Evolutionary conservation across 2,113 vertebrate species (phyloP).

Genomic region (Nycticryphes semicollaris): DNA sequence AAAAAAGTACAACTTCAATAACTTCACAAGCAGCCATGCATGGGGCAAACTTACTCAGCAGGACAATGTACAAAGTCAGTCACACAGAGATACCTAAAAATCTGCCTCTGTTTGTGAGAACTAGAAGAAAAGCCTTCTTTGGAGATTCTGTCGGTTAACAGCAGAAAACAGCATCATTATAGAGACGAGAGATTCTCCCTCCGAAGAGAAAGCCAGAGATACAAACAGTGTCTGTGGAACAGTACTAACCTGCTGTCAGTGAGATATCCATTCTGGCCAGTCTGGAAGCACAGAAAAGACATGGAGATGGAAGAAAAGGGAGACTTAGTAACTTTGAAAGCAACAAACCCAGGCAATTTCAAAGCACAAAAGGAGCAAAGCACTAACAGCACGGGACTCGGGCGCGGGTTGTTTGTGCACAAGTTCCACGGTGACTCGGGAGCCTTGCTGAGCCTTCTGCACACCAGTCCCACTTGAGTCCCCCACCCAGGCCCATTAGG

Average conservation of each 20-base stretch:
- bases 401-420: background rate
- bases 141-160: slow-evolving; percentile 90
- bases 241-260: slow-evolving; percentile 93
- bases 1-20: slow-evolving; percentile 60
- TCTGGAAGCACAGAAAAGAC: slow-evolving; percentile 76
- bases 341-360: background rate
- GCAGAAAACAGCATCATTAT: slow-evolving; percentile 75
- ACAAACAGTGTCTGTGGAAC: background rate
- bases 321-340: slow-evolving; percentile 32
- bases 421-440: background rate
- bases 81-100: slow-evolving; percentile 90
- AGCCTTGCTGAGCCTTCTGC: background rate
- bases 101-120: slow-evolving; percentile 93
- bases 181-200: background rate
- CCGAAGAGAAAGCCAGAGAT: slow-evolving; percentile 26
- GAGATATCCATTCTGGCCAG: slow-evolving; percentile 97
- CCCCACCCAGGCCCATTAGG: background rate
- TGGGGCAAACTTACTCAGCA: slow-evolving; percentile 75
- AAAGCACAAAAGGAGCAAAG: background rate
- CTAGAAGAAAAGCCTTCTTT: slow-evolving; percentile 93
- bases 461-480: background rate
- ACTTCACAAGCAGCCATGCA: slow-evolving; percentile 89
- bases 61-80: slow-evolving; percentile 71
- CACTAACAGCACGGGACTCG: background rate
- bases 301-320: slow-evolving; percentile 45